Evolutionary conservation across 2,888 invertebrate species (phyloP).

Genomic region (Caenorhabditis doughertyi): DNA sequence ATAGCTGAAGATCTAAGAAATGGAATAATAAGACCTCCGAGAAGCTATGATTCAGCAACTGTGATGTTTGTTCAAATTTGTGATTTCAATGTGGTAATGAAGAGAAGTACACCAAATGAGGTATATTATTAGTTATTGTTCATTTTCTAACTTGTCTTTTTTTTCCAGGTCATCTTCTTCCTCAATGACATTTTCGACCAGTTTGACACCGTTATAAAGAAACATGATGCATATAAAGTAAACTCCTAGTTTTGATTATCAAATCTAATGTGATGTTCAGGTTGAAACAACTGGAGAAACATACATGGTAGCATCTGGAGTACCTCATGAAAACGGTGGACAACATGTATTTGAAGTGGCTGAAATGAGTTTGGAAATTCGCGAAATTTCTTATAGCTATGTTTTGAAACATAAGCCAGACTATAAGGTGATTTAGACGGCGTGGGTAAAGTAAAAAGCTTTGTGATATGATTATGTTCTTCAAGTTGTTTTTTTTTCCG

Average conservation of each 20-base stretch:
- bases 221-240: constrained; percentile 82
- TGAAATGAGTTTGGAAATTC: constrained; percentile 79
- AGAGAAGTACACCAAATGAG: constrained; percentile 73
- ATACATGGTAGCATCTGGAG: constrained; percentile 82
- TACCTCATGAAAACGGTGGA: constrained; percentile 80
- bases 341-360: constrained; percentile 81
- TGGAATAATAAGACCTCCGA: constrained; percentile 73
- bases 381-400: constrained; percentile 70
- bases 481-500: too few species aligned
- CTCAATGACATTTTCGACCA: constrained; percentile 79
- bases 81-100: constrained; percentile 75
- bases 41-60: constrained; percentile 77
- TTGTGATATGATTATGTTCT: too few species aligned
- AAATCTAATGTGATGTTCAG: constrained; percentile 30
- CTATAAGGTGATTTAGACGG: constrained; percentile 31
- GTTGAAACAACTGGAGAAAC: constrained; percentile 78
- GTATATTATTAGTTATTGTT: constrained; percentile 50
- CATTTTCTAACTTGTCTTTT: too few species aligned
- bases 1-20: constrained; percentile 77
- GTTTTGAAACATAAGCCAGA: constrained; percentile 13
- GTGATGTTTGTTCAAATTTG: constrained; percentile 81
- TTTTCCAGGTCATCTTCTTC: constrained; percentile 76
- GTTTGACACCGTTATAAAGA: constrained; percentile 79
- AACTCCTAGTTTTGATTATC: not conserved
- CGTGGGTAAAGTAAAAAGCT: not conserved